Evolutionary conservation across 2,113 vertebrate species (phyloP).

Genomic region (Pluvianellus socialis): DNA sequence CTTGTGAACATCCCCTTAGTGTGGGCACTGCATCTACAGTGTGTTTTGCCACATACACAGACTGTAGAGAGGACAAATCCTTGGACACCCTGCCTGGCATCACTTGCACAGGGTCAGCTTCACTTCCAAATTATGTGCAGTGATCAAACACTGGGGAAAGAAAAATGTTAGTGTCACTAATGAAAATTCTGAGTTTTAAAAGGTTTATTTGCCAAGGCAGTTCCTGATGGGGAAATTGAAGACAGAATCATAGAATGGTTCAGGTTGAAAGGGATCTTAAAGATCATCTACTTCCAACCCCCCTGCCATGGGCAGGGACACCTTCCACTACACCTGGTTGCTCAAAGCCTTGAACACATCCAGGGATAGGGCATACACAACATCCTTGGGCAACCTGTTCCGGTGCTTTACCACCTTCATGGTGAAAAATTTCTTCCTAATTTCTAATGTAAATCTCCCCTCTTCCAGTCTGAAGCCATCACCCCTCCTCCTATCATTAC

Average conservation of each 20-base stretch:
- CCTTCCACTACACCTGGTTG: no score
- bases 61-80: background rate
- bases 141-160: background rate
- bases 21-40: fast-evolving
- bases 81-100: background rate
- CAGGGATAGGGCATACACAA: no score
- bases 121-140: background rate
- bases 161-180: fast-evolving
- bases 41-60: background rate
- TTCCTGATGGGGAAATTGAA: background rate
- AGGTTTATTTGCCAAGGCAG: background rate
- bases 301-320: no score
- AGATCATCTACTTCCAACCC: no score
- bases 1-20: fast-evolving
- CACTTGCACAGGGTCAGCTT: fast-evolving
- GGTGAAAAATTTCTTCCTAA: no score
- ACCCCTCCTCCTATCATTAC: no score
- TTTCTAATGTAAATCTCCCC: no score
- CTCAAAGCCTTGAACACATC: no score
- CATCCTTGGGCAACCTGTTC: no score
- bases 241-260: background rate
- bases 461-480: no score
- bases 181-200: background rate
- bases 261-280: no score
- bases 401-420: no score